Conservation (phyloP, 2,113 vertebrate genomes). For the Stegastes partitus region DNA sequence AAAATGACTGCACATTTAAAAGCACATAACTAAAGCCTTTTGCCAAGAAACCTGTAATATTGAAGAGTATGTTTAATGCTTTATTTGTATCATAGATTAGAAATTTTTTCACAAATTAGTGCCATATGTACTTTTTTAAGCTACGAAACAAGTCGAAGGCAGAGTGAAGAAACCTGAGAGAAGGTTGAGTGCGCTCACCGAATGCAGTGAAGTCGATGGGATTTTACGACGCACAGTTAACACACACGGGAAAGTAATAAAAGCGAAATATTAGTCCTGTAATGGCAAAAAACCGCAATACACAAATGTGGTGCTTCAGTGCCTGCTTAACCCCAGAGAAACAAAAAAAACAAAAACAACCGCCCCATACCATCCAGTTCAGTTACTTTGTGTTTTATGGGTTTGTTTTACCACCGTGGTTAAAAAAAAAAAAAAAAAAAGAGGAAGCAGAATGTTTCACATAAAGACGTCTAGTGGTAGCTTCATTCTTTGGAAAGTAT, state of each 20-base stretch:
- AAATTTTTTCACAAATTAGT: conserved; percentile 54
- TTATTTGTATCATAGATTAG: conserved; percentile 52
- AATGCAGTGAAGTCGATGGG: conserved; percentile 17
- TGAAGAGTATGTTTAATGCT: conserved; percentile 52
- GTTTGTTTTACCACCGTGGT: conserved; percentile 15
- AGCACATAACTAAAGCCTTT: conserved; percentile 81
- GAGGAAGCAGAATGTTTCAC: conserved; percentile 27
- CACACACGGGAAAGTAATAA: neutral
- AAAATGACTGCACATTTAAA: conserved; percentile 73
- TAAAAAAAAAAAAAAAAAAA: neutral
- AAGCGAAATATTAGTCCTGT: conserved; percentile 3
- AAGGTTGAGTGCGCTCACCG: neutral
- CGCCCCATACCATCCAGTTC: neutral
- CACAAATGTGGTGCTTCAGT: conserved; percentile 56
- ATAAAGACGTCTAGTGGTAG: neutral
- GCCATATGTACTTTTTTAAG: conserved; percentile 58
- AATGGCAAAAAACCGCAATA: conserved; percentile 32
- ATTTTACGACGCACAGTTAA: conserved; percentile 8
- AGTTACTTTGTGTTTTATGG: neutral
- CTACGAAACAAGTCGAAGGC: conserved; percentile 2
- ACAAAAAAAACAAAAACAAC: conserved; percentile 26
- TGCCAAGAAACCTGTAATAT: conserved; percentile 76
- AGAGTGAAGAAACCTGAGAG: neutral
- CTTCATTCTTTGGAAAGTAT: conserved; percentile 22
- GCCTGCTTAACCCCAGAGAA: conserved; percentile 56